Conservation (phyloP, 2,888 invertebrate species). For the Didymodactylos carnosus region DNA sequence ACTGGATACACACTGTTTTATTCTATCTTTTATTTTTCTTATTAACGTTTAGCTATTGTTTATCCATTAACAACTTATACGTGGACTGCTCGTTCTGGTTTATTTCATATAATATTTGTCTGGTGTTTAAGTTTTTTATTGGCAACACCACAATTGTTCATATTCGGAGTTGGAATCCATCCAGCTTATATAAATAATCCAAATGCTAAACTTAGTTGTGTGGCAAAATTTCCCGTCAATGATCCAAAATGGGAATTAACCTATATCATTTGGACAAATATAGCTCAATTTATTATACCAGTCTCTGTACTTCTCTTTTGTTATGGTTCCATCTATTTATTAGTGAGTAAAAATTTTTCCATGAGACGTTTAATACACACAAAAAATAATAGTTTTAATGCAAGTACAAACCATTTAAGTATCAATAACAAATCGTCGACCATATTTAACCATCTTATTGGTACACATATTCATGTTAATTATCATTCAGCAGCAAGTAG, state of each 20-base stretch:
- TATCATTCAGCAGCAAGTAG: too few relatives aligned
- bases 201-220: too few relatives aligned
- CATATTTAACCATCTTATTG: not conserved
- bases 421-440: not conserved
- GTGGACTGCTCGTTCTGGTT: slow-evolving; percentile 18
- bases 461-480: not conserved
- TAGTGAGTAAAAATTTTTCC: not conserved
- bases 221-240: not conserved
- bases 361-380: not conserved
- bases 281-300: not conserved
- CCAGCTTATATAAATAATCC: too few relatives aligned
- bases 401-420: not conserved
- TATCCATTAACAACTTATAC: slow-evolving; percentile 45
- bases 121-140: slow-evolving; percentile 35
- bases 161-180: slow-evolving; percentile 21
- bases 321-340: not conserved
- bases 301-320: not conserved
- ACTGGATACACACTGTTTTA: too few relatives aligned
- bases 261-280: not conserved
- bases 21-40: too few relatives aligned
- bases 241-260: not conserved
- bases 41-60: slow-evolving; percentile 39
- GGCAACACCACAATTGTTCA: slow-evolving; percentile 35
- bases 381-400: too few relatives aligned
- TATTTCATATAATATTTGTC: slow-evolving; percentile 26